Base-by-base conservation (phyloP, 64 coral and sea anemone species). In the Astreopora myriophthalma region DNA sequence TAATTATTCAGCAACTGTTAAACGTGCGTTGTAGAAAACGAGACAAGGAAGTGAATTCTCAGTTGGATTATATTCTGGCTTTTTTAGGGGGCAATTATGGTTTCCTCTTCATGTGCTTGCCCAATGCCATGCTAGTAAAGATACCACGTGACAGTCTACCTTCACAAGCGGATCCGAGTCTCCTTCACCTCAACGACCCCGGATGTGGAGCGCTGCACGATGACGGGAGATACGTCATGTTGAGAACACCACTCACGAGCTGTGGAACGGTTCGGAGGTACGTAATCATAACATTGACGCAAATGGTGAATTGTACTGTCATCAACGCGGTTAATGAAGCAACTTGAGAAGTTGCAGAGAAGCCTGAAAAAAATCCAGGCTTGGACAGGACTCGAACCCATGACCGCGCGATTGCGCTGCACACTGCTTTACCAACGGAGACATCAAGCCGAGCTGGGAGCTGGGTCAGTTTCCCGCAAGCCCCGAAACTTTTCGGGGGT, bases 101-200 rank as follows among this genome's bases (percentile, higher is more conserved):
- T 0, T 71, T 87, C 48, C 11, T 48, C 37, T 1, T 87, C 1
- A 6, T 73, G 6, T 87, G 84, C 65, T 48, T 87, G 23, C 84
- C 66, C 1, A 40, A 48, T 32, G 32, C 65, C 20, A 87, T 87
- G 84, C 12, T 48, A 23, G 49, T 87, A 22, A 87, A 20, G 70
- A 72, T 87, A 44, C 39, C 64, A 24, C 67, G 67, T 6, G 65
- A 72, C 23, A 34, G 70, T 6, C 44, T 87, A 23, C 32, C 63
- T 30, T 52, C 39, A 30, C n/a, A 87, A 1, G 2, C 34, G n/a
- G 46, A 72, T 48, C 44, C 65, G 25, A 69, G 79, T 72, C 84
- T 77, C 24, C 87, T 94, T 52, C 93, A 94, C 64, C 69, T 94
- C 14, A 89, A 48, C 64, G 93, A 94, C 46, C 93, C 87, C 0